These are phyloP conservation scores for Camelus dromedarius DNA, from an alignment of 2,113 vertebrate genomes.

Conservation along the genomic window DNA sequence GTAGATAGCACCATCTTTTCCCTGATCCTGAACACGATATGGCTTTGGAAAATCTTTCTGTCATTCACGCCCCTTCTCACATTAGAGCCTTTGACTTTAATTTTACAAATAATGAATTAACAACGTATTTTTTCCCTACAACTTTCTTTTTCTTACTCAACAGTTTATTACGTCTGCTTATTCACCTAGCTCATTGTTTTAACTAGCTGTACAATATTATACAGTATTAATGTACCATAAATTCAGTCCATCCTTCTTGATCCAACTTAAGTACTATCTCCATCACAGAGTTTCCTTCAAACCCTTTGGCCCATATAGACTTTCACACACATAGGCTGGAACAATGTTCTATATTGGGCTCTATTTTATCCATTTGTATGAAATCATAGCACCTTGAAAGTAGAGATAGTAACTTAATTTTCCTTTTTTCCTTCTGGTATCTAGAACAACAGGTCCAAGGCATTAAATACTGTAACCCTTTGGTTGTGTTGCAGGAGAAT, in stretches of 20 bases:
- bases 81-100: background rate
- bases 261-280: background rate
- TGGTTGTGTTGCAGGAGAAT: no score
- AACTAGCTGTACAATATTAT: background rate
- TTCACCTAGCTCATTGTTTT: background rate
- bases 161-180: background rate
- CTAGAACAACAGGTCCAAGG: background rate
- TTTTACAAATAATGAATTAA: background rate
- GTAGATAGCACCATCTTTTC: background rate
- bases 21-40: rapidly evolving
- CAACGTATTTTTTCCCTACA: background rate
- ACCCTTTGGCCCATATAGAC: background rate
- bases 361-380: background rate
- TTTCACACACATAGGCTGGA: background rate
- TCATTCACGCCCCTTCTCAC: background rate
- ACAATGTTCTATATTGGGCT: background rate
- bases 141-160: background rate
- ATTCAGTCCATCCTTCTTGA: background rate
- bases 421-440: background rate
- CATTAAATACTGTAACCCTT: background rate
- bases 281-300: background rate
- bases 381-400: background rate
- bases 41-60: background rate
- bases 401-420: background rate
- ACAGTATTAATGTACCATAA: background rate